Evolutionary conservation across 2,113 vertebrate genomes (phyloP).

Genomic region (Neodon shergylaensis): DNA sequence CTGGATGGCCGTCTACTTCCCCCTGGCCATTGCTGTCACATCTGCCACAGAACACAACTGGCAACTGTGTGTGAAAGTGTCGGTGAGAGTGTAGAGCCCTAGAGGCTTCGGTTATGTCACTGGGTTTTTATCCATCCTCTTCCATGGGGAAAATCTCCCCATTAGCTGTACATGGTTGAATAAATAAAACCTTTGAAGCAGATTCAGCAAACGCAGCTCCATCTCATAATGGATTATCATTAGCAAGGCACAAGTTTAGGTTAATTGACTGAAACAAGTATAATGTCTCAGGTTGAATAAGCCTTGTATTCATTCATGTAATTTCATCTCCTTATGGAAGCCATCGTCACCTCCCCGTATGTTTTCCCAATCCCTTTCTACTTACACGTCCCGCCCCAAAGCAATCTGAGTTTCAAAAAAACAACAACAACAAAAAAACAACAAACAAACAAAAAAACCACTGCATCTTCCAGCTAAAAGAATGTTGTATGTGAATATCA

Average conservation of each 20-base stretch:
- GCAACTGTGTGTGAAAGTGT: neutral
- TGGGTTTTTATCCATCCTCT: slow-evolving; percentile 22
- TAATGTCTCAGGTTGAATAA: slow-evolving; percentile 22
- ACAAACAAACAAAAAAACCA: neutral
- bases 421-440: neutral
- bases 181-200: slow-evolving; percentile 48
- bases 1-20: neutral
- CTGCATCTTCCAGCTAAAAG: neutral
- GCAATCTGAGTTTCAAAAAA: neutral
- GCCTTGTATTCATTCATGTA: slow-evolving; percentile 14
- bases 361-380: neutral
- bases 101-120: neutral
- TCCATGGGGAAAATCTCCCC: slow-evolving; percentile 37
- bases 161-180: slow-evolving; percentile 34
- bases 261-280: slow-evolving; percentile 56
- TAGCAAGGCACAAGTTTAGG: slow-evolving; percentile 48
- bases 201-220: slow-evolving; percentile 50
- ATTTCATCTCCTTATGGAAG: neutral
- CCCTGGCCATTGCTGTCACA: neutral
- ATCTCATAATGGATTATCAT: slow-evolving; percentile 42
- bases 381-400: neutral
- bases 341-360: neutral
- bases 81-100: neutral
- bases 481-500: neutral
- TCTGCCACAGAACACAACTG: slow-evolving; percentile 17